A percentile compares a stretch with the other conserved stretches of the same genome.
Evolutionary conservation across 1,140 invertebrate genomes (phyloP).

Genomic region (Propsilocerus akamusi): DNA sequence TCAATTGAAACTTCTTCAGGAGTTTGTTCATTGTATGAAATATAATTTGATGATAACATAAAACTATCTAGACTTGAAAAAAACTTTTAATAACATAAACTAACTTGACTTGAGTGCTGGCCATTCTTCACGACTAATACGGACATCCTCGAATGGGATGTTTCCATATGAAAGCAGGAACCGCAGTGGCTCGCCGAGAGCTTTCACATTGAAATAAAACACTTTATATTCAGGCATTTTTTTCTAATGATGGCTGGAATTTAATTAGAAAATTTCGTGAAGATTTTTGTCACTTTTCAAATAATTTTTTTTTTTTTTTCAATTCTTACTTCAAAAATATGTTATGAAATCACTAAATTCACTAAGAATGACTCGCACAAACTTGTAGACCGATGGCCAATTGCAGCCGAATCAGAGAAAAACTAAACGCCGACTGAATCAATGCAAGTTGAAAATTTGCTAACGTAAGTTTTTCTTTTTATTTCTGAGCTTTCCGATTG

Average conservation of each 20-base stretch:
- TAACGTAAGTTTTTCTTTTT: too few species aligned
- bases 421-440: not conserved
- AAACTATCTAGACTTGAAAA: too few species aligned
- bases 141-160: conserved; percentile 43
- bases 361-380: not conserved
- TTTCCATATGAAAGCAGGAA: conserved; percentile 41
- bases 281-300: not conserved
- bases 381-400: not conserved
- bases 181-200: conserved; percentile 45
- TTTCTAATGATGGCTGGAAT: conserved; percentile 8
- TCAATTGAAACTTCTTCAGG: too few species aligned
- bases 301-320: not conserved
- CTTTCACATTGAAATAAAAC: conserved; percentile 46
- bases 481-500: too few species aligned
- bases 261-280: not conserved
- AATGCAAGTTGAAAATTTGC: not conserved
- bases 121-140: conserved; percentile 29
- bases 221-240: conserved; percentile 32
- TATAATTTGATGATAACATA: too few species aligned
- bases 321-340: not conserved
- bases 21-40: too few species aligned
- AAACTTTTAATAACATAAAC: too few species aligned
- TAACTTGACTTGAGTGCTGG: conserved; percentile 26
- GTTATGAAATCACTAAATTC: not conserved
- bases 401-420: not conserved